Base-by-base conservation (phyloP, 2,113 vertebrate genomes). In the Silurus meridionalis region DNA sequence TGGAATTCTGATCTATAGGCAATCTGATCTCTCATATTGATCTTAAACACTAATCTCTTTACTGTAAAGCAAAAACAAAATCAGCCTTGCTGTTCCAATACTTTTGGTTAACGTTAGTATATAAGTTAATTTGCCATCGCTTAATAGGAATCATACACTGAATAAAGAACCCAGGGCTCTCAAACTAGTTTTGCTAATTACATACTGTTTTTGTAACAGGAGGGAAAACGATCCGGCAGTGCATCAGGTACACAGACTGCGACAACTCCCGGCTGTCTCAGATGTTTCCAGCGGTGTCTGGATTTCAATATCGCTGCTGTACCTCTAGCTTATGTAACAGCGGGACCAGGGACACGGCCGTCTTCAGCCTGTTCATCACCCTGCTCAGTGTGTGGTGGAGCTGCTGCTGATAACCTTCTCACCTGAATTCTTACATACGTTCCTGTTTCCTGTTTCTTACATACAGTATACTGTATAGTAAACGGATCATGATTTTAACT, bases 231-330 rank as follows among this genome's bases (percentile, higher is more conserved):
- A 91, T 95, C 88, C 93, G 94, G 28, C 93, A 93, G 90, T 95
- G 94, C 48, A 92, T 95, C 89, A 74, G 94, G 0, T 95, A 95
- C 92, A 95, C 94, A 0, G 94, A 95, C 89, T 95, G 95, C 2
- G 91, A 94, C 14, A 92, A 92, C 87, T 93, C 93, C 1, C 94
- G 94, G 0, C 93, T 95, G 78, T 52, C 71, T 25, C 93, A 92
- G 89, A 92, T 95, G 94, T 95, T 94, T 66, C 94, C 94, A 0
- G 52, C 92, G 0, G 84, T 94, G 60, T 89, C 93, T 7, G 85
- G 87, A 84, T 95, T 94, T 87, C 93, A 86, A 0, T 95, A 93
- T 88, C 91, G 94, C 9, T 95, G 95, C 91, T 95, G 95, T 91
- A 95, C 87, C 92, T 94, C 89, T 83, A 93, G 94, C 89, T 87